Conservation (phyloP, 2,797 vertebrate genomes). For the Remorina albescens region DNA sequence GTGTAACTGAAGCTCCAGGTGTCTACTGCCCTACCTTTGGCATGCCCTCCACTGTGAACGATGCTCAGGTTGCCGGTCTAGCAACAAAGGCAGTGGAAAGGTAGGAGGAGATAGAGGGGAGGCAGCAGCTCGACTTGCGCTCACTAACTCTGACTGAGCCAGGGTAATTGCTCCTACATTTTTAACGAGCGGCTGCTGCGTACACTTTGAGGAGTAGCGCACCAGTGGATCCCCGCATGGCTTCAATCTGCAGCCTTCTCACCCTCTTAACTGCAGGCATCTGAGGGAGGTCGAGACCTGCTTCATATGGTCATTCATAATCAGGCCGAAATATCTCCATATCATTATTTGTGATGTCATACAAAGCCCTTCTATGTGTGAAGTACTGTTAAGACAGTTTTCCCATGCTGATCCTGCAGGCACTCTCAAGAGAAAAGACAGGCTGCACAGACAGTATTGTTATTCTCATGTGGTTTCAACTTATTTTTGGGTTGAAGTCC, state of each 20-base stretch:
- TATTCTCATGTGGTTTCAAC: conserved; percentile 45
- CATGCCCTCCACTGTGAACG: conserved; percentile 45
- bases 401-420: conserved; percentile 12
- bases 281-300: conserved; percentile 23
- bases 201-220: conserved; percentile 67
- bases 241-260: conserved; percentile 51
- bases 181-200: conserved; percentile 77
- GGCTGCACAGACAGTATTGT: conserved; percentile 41
- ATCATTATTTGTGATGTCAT: conserved; percentile 9
- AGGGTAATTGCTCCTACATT: conserved; percentile 82
- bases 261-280: conserved; percentile 40
- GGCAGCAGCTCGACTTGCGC: conserved; percentile 50
- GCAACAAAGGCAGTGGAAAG: conserved; percentile 24
- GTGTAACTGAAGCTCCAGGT: conserved; percentile 69
- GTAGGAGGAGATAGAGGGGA: conserved; percentile 38
- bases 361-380: conserved; percentile 18
- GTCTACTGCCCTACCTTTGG: conserved; percentile 66
- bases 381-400: conserved; percentile 8
- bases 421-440: conserved; percentile 8
- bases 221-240: conserved; percentile 55
- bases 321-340: conserved; percentile 21
- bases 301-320: conserved; percentile 23
- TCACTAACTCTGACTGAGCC: conserved; percentile 70
- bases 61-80: conserved; percentile 63
- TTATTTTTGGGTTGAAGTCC: conserved; percentile 35